phyloP scores from a whole-genome alignment of 2,888 invertebrate genomes.

The Drosophila kanekoi region DNA sequence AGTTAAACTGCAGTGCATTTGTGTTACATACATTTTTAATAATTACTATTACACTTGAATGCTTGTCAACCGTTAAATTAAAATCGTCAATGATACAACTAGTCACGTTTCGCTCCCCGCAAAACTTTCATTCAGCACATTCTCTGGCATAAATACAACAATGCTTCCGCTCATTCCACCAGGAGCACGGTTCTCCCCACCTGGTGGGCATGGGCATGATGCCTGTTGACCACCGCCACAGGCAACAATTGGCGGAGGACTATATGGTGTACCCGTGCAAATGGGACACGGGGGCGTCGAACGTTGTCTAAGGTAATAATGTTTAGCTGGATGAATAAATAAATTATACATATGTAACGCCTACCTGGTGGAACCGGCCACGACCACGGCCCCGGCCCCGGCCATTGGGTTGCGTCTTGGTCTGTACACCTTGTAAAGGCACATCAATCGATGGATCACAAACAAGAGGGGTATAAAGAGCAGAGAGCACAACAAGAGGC shows the following conservation, averaged over 20 bases:
- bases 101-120: background rate
- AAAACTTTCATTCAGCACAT: background rate
- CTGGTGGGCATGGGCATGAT: conserved; percentile 7
- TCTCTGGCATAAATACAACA: background rate
- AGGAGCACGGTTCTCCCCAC: background rate
- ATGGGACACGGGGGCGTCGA: conserved; percentile 17
- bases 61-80: background rate
- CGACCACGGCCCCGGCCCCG: no score
- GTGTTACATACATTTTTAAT: no score
- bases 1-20: no score
- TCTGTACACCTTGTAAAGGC: conserved; percentile 88
- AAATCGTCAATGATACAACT: background rate
- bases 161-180: background rate
- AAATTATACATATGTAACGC: no score
- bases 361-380: no score
- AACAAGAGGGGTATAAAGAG: conserved; percentile 93
- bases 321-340: no score
- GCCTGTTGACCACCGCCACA: conserved; percentile 19
- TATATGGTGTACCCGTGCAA: conserved; percentile 30
- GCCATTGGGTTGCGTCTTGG: no score
- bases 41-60: background rate
- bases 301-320: no score
- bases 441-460: conserved; percentile 91
- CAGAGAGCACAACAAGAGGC: conserved; percentile 92
- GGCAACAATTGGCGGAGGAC: conserved; percentile 1